Base-by-base conservation (phyloP, 2,888 invertebrate species). In the Pterobdella sp. region DNA sequence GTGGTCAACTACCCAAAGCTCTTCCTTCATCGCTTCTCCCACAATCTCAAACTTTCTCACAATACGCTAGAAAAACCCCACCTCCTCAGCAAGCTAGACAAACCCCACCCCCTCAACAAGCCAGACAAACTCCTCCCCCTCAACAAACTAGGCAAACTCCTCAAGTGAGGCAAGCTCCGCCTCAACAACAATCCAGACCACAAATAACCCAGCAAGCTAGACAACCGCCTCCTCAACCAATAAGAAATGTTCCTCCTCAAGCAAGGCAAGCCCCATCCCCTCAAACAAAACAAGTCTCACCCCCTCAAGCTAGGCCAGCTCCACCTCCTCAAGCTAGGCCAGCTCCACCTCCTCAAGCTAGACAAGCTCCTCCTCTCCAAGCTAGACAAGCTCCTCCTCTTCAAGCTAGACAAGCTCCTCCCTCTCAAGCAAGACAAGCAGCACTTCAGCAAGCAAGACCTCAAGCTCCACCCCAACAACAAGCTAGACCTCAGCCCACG, bases 1-100 rank as follows among this genome's bases (percentile, higher is more conserved):
- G 94, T 1, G 89, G 91, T 80, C 94, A 95, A 82, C 87, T 97
- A 72, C 97, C 97, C 0, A 90, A 90, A 81, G 86, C 86, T 1
- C 86, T 98, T 78, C 97, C 97, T 26, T 89, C 90, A 1, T 81
- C 83, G 18, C 80, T 87, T 34, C 66, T 37, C 26, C 34, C 35
- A 29, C 67, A 29, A 1, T 37, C 67, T 36, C 67, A 34, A 67
- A 3, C 42, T 36, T 37, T 52, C 26, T 52, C 69, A 29, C 69
- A 69, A 29, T 52, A 32, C 26, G 31, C 37, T 52, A 49, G 52
- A 52, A 56, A n/a, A 26, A 22, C 4, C 3, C 42, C 7, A 42
- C 60, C n/a, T 4, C n/a, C 60, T 14, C 69, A 42, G 29, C 69
- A 37, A 26, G 34, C 1, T 66, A 26, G 35, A 66, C 66, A 66